Conservation (phyloP, 1,140 invertebrate species). For the Condylostylus longicornis region DNA sequence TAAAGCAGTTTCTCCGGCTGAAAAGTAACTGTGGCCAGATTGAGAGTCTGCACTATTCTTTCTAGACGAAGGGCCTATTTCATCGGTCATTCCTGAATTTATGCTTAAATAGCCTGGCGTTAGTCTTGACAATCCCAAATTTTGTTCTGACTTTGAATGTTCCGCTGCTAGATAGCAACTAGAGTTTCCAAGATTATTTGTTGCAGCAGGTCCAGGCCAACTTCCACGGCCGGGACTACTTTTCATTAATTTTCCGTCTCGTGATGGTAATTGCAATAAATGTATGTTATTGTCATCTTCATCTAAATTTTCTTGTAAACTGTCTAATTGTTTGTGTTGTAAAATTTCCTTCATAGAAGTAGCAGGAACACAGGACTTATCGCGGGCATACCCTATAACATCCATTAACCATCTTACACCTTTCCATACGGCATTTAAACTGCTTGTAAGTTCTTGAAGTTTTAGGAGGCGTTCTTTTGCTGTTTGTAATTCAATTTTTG, state of each 20-base stretch:
- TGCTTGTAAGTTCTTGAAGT: constrained; percentile 65
- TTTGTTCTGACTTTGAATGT: constrained; percentile 71
- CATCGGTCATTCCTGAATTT: constrained; percentile 4
- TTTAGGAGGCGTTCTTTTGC: constrained; percentile 71
- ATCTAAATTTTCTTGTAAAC: constrained; percentile 5
- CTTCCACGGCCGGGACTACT: constrained; percentile 59
- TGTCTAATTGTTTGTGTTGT: constrained; percentile 13
- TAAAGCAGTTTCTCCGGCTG: constrained; percentile 16
- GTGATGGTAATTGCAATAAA: constrained; percentile 52
- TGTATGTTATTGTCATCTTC: constrained; percentile 20
- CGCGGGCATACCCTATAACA: constrained; percentile 78
- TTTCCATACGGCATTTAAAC: constrained; percentile 78
- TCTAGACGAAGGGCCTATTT: constrained; percentile 30
- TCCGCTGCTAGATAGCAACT: constrained; percentile 45
- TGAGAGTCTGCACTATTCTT: constrained; percentile 47
- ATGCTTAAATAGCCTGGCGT: constrained; percentile 13
- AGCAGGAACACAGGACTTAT: constrained; percentile 39
- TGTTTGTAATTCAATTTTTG: constrained; percentile 64
- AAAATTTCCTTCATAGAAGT: constrained; percentile 24
- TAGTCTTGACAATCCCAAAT: constrained; percentile 39
- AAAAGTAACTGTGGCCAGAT: constrained; percentile 22
- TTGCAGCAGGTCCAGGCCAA: constrained; percentile 63
- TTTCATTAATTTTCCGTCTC: constrained; percentile 59
- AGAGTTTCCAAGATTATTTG: constrained; percentile 16
- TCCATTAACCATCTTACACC: constrained; percentile 89